These are phyloP conservation scores for Caenorhabditis parvicauda DNA, from an alignment of 2,888 invertebrate genomes.

Conservation along the genomic window DNA sequence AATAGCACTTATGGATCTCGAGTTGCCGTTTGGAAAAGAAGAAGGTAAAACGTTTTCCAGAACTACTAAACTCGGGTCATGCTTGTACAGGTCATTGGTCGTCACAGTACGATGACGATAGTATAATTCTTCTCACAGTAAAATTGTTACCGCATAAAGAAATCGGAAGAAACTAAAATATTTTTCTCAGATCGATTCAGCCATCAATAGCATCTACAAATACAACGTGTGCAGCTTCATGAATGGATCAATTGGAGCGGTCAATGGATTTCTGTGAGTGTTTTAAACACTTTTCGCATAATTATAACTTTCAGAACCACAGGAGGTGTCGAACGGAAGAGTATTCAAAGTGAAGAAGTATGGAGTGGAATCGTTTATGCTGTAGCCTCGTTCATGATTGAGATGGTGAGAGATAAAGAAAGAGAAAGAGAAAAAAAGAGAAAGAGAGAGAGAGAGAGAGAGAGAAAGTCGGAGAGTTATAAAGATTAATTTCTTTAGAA, in stretches of 20 bases:
- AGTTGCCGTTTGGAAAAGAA: slow-evolving; percentile 23
- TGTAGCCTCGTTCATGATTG: slow-evolving; percentile 77
- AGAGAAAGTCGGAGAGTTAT: too few species aligned
- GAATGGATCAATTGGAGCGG: slow-evolving; percentile 80
- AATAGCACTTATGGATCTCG: slow-evolving; percentile 65
- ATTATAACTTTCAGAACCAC: slow-evolving; percentile 23
- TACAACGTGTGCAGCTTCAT: slow-evolving; percentile 80
- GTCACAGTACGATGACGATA: too few species aligned
- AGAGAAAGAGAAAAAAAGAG: too few species aligned
- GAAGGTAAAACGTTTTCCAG: too few species aligned
- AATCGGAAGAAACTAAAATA: neutral
- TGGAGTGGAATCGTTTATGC: slow-evolving; percentile 89
- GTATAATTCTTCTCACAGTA: too few species aligned
- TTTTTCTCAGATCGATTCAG: slow-evolving; percentile 63
- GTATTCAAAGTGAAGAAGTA: slow-evolving; percentile 83
- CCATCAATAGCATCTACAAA: slow-evolving; percentile 76
- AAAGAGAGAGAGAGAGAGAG: too few species aligned
- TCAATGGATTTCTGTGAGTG: slow-evolving; percentile 76
- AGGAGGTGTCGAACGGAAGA: slow-evolving; percentile 71
- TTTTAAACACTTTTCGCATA: neutral
- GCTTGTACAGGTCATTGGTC: too few species aligned
- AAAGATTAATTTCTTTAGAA: too few species aligned
- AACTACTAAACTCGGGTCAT: too few species aligned
- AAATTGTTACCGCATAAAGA: too few species aligned
- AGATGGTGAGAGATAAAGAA: too few species aligned